A percentile compares a stretch with the other conserved stretches of the same genome.
phyloP scores from a whole-genome alignment of 2,797 vertebrate species.

The Tamandua tetradactyla region DNA sequence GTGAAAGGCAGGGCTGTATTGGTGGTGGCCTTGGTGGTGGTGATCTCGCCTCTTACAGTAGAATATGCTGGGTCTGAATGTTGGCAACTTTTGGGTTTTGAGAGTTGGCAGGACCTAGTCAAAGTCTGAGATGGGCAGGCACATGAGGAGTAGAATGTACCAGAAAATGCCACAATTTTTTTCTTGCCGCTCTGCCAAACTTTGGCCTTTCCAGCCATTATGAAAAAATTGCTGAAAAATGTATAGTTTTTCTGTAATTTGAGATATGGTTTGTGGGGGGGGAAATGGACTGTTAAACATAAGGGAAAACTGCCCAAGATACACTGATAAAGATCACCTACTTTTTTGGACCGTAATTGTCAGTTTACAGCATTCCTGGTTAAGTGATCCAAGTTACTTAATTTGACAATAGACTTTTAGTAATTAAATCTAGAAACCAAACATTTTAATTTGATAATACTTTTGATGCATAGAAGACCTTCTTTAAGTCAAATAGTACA shows the following conservation, averaged over 20 bases:
- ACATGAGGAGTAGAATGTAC: not conserved
- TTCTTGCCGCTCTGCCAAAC: not conserved
- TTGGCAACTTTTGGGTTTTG: not conserved
- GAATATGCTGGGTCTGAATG: not conserved
- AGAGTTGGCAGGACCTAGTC: conserved; percentile 22
- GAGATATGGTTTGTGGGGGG: not conserved
- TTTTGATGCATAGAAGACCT: not conserved
- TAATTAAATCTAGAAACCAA: conserved; percentile 46
- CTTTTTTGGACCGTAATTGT: not conserved
- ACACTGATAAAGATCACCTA: conserved; percentile 27
- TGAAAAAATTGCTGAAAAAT: not conserved
- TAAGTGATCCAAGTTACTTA: not conserved
- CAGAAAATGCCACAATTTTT: not conserved
- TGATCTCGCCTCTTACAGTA: not conserved
- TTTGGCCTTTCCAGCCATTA: not conserved
- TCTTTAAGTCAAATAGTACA: not conserved
- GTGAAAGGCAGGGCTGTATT: conserved; percentile 87
- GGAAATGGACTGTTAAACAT: not conserved
- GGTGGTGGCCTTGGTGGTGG: not conserved
- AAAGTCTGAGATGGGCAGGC: not conserved
- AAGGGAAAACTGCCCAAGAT: not conserved
- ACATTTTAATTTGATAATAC: conserved; percentile 49
- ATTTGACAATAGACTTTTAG: not conserved
- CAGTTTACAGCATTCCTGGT: not conserved
- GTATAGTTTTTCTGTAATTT: conserved; percentile 37